Base-by-base conservation (phyloP, 92 coral and sea anemone species). In the Porites rus region DNA sequence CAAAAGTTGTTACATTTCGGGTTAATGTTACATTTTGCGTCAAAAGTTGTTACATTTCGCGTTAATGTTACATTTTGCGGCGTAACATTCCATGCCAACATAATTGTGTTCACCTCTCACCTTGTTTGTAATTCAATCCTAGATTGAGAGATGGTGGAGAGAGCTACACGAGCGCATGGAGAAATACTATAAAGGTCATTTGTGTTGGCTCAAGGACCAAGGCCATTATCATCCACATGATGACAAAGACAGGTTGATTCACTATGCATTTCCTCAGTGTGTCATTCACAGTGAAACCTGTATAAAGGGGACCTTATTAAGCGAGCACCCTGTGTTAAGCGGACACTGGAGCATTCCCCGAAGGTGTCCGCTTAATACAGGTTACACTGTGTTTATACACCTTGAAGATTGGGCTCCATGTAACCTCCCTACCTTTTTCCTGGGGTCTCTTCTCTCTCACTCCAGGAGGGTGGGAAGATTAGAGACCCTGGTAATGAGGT, bases 151-250 rank as follows among this genome's bases (percentile, higher is more conserved):
- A 53, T 84, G 92, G 92, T 84, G 92, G 89, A 79, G 78, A 51
- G 86, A 89, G 25, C 43, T 78, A 51, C 90, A 86, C 43, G 83
- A 85, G 59, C 51, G 90, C n/a, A 79, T 80, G 80, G 93, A 85
- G 66, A 90, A 90, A 74, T 80, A 62, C 76, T 90, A 77, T 58
- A 85, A 90, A 77, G 82, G 58, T 21, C 90, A 90, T 68, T 81
- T 90, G 82, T 78, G 64, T 72, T 85, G 89, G 85, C 89, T 90
- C 53, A 86, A 84, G 76, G 93, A 90, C 76, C 93, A 74, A 86
- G 81, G 93, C 38, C 81, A 78, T 69, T 89, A 84, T 89, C 84
- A 84, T 84, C 82, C 89, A 52, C 89, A 78, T 65, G 46, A 84
- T 89, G 87, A 85, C 18, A 51, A 65, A 59, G 87, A 90, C 90